Evolutionary conservation across 2,113 vertebrate genomes (phyloP).

Genomic region (Chaetorhynchus papuensis): DNA sequence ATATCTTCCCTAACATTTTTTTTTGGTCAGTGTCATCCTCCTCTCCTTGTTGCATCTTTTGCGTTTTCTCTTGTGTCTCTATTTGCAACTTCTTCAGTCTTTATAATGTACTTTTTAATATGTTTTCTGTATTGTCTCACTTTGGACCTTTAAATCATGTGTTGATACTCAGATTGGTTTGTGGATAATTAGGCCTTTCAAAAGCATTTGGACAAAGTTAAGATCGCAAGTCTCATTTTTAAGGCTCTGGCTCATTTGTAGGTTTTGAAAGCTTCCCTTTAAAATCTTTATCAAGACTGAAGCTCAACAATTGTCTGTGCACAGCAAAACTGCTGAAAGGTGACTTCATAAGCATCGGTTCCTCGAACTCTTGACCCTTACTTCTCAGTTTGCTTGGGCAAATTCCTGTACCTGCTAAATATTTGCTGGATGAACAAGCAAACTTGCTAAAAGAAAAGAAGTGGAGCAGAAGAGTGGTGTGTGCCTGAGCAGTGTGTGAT

Average conservation of each 20-base stretch:
- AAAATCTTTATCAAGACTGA: not conserved
- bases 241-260: not conserved
- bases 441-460: too few species aligned
- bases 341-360: not conserved
- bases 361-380: not conserved
- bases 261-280: not conserved
- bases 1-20: not conserved
- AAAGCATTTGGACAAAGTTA: not conserved
- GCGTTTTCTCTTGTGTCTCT: not conserved
- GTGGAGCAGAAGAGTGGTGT: not conserved
- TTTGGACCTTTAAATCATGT: not conserved
- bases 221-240: not conserved
- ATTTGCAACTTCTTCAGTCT: not conserved
- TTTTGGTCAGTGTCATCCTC: not conserved
- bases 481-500: not conserved
- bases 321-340: not conserved
- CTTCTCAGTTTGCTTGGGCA: not conserved
- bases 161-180: not conserved
- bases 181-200: not conserved
- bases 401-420: not conserved
- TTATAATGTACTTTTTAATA: not conserved
- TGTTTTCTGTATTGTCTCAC: not conserved
- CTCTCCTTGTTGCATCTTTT: not conserved
- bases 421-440: too few species aligned
- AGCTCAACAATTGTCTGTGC: not conserved